Percentiles rank a stretch among this genome's conserved stretches.
These are phyloP conservation scores for Crocuta crocuta DNA, from an alignment of 2,113 vertebrate genomes.

Conservation along the genomic window DNA sequence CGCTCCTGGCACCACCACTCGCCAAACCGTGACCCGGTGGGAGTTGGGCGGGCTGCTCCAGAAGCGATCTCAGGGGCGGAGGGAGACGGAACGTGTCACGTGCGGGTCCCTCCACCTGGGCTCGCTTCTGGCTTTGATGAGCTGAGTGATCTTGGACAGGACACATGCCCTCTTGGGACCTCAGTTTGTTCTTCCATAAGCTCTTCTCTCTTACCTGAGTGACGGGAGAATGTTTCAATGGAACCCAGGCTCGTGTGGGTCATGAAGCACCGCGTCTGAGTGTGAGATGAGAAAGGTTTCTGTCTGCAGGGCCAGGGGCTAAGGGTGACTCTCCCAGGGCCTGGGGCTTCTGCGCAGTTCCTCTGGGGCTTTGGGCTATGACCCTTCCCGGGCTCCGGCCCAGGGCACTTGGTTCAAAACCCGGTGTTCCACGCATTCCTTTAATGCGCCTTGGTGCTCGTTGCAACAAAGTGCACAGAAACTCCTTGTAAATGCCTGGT, in stretches of 20 bases:
- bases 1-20: background rate
- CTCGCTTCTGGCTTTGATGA: background rate
- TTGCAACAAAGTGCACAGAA: constrained; percentile 65
- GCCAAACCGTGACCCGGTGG: fast-evolving
- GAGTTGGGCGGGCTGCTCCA: too few species aligned
- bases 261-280: background rate
- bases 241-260: background rate
- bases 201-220: background rate
- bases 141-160: background rate
- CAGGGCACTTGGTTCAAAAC: background rate
- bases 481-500: constrained; percentile 60
- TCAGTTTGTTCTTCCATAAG: background rate
- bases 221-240: background rate
- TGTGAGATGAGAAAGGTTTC: background rate
- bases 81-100: background rate
- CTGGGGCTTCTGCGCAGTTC: background rate
- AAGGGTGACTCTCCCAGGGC: background rate
- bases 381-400: background rate
- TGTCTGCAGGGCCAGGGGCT: background rate
- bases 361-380: background rate
- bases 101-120: background rate
- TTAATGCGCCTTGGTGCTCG: constrained; percentile 52
- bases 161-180: background rate
- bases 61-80: background rate
- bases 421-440: constrained; percentile 43